Conservation (phyloP, 2,113 vertebrate genomes). For the Prochilodus magdalenae region DNA sequence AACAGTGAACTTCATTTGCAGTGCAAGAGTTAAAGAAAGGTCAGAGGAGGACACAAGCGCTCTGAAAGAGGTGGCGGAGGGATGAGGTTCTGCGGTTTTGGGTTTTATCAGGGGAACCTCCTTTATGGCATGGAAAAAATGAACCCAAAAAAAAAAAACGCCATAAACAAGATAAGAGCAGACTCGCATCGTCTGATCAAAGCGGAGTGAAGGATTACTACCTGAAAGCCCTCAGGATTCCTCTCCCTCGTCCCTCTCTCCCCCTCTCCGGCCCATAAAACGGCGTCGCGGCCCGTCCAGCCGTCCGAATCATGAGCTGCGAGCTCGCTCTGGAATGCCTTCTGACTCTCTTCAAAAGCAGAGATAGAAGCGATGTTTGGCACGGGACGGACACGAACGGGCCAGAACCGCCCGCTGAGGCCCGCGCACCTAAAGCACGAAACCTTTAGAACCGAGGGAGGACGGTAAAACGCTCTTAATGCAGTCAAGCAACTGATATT, state of each 20-base stretch:
- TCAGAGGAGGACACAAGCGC: not conserved
- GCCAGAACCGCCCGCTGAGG: not conserved
- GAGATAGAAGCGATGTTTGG: not conserved
- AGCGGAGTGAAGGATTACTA: constrained; percentile 26
- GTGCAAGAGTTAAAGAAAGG: no score
- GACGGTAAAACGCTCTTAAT: not conserved
- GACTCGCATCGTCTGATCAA: not conserved
- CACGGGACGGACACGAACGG: not conserved
- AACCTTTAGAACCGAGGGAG: not conserved
- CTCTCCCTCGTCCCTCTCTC: not conserved
- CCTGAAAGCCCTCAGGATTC: constrained; percentile 21
- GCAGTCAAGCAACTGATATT: not conserved
- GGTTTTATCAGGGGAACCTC: constrained; percentile 14
- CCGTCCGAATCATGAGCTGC: constrained; percentile 5
- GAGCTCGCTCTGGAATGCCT: constrained; percentile 31
- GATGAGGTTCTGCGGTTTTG: not conserved
- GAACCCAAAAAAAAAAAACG: not conserved
- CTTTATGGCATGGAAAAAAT: not conserved
- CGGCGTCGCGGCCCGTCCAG: not conserved
- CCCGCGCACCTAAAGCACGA: not conserved
- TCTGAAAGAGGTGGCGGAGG: not conserved
- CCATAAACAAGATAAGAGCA: constrained; percentile 24
- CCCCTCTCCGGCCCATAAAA: not conserved
- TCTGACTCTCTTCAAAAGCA: constrained; percentile 15
- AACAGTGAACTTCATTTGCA: no score